Evolutionary conservation across 2,888 invertebrate genomes (phyloP).

Genomic region (Psylliodes chrysocephalus): DNA sequence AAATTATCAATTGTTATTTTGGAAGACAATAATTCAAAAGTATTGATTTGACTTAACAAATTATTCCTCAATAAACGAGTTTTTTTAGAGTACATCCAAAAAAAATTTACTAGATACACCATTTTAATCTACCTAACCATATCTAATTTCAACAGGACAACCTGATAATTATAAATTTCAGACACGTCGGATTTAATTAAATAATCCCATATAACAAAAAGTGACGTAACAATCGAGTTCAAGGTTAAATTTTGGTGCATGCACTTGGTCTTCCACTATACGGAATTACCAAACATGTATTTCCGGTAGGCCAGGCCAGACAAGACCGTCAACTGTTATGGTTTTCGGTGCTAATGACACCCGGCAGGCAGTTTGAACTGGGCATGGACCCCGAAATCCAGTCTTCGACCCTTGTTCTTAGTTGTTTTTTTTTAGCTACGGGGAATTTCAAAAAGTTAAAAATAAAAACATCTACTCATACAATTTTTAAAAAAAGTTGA

Average conservation of each 20-base stretch:
- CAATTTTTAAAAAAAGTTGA: no score
- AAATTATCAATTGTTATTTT: no score
- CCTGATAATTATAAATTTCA: background rate
- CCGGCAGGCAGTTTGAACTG: slow-evolving; percentile 44
- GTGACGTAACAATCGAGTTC: slow-evolving; percentile 17
- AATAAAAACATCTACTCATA: no score
- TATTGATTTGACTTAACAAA: no score
- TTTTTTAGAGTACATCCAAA: no score
- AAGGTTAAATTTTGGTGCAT: slow-evolving; percentile 18
- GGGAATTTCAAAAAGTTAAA: no score
- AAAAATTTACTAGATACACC: no score
- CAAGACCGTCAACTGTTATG: slow-evolving; percentile 21
- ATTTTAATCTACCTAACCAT: no score
- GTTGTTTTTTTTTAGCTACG: no score
- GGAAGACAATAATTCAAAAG: no score
- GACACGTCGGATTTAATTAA: background rate
- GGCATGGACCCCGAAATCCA: slow-evolving; percentile 31
- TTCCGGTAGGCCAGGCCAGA: slow-evolving; percentile 23
- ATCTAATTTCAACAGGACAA: background rate
- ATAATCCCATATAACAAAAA: slow-evolving; percentile 5
- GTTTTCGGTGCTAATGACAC: slow-evolving; percentile 41
- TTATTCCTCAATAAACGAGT: no score
- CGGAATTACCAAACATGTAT: slow-evolving; percentile 12
- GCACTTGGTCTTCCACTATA: slow-evolving; percentile 19
- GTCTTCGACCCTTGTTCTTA: background rate